Evolutionary conservation across 1,140 invertebrate species (phyloP).

Genomic region (Cotesia glomerata): DNA sequence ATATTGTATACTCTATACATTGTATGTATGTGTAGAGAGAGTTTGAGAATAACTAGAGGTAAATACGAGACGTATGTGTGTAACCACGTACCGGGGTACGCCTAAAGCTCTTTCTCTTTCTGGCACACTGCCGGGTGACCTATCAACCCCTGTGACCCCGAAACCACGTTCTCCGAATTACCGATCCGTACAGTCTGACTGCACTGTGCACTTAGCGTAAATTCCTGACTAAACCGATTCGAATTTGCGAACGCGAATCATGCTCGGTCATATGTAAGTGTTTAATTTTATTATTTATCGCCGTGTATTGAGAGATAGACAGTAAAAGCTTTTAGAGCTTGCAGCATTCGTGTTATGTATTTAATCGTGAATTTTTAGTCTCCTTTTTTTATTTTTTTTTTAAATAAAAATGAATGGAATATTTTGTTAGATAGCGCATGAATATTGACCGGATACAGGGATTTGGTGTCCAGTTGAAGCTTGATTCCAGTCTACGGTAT

Average conservation of each 20-base stretch:
- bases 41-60: too few species aligned
- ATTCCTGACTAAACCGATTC: constrained; percentile 40
- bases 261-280: background rate
- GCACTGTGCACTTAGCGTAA: constrained; percentile 52
- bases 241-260: constrained; percentile 2
- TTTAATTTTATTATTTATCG: constrained; percentile 13
- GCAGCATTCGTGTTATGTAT: background rate
- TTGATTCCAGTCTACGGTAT: too few species aligned
- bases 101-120: constrained; percentile 42
- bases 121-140: constrained; percentile 58
- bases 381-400: background rate
- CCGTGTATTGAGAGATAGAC: background rate
- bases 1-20: constrained; percentile 1
- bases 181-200: constrained; percentile 45
- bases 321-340: constrained; percentile 5
- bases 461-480: too few species aligned
- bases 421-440: too few species aligned
- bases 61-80: background rate
- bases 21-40: background rate
- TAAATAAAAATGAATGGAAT: background rate
- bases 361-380: background rate
- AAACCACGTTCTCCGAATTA: constrained; percentile 56
- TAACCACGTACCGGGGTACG: constrained; percentile 3
- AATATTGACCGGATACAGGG: too few species aligned
- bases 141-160: constrained; percentile 50